Evolutionary conservation across 2,113 vertebrate genomes (phyloP).

Genomic region (Cebus imitator): DNA sequence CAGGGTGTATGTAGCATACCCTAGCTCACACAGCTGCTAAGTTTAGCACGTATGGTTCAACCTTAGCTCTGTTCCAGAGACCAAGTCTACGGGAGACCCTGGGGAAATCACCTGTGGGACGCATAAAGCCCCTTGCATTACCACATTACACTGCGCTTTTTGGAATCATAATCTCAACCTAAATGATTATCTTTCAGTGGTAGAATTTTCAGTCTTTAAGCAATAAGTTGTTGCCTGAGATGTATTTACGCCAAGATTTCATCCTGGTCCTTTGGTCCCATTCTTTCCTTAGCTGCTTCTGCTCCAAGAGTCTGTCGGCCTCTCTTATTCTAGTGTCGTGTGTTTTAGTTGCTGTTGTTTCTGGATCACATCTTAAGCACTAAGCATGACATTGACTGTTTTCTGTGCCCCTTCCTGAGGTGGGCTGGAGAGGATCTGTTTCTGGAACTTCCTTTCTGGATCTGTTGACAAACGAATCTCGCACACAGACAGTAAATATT

Average conservation of each 20-base stretch:
- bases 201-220: background rate
- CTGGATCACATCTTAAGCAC: accelerated
- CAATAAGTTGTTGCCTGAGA: background rate
- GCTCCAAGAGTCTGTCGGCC: accelerated
- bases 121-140: background rate
- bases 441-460: background rate
- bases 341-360: background rate
- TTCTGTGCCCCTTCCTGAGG: too few species aligned
- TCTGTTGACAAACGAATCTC: background rate
- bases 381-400: background rate
- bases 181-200: background rate
- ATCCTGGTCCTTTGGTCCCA: accelerated
- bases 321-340: accelerated
- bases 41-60: background rate
- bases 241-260: accelerated
- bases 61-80: background rate
- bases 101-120: background rate
- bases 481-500: background rate
- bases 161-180: background rate
- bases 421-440: background rate
- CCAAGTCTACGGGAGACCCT: background rate
- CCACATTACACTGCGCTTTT: background rate
- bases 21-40: background rate
- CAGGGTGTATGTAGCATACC: too few species aligned
- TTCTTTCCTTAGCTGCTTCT: accelerated